Conservation (phyloP, 2,113 vertebrate species). For the Pica pica region DNA sequence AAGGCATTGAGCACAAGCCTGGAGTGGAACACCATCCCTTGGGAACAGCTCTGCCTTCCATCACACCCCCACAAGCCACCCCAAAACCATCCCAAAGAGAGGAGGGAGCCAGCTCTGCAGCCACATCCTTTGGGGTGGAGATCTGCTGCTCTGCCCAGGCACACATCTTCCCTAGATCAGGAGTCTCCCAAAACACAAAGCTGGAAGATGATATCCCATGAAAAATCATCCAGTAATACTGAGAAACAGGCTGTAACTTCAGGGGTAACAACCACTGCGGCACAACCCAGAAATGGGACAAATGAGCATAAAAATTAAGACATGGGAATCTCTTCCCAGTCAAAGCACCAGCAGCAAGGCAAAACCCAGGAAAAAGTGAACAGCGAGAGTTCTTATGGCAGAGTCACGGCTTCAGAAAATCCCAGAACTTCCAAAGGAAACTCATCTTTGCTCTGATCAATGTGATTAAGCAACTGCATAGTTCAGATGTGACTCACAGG, state of each 20-base stretch:
- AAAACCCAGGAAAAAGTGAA: neutral
- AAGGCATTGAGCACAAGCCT: neutral
- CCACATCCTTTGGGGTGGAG: fast-evolving
- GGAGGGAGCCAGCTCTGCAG: neutral
- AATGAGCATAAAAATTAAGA: neutral
- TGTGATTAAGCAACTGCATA: slow-evolving; percentile 55
- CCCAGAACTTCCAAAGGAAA: neutral
- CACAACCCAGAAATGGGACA: neutral
- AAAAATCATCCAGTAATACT: neutral
- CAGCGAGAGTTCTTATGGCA: neutral
- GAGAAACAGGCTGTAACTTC: neutral
- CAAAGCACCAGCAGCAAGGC: neutral
- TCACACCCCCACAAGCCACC: neutral
- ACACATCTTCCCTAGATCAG: neutral
- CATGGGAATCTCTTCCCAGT: fast-evolving
- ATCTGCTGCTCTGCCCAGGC: neutral
- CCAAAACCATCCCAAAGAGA: neutral
- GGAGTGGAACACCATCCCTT: neutral
- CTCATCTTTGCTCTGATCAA: slow-evolving; percentile 41
- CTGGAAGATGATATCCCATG: fast-evolving
- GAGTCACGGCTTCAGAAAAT: neutral
- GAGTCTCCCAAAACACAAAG: neutral
- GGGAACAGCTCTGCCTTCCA: neutral
- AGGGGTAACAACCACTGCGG: neutral
- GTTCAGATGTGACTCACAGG: slow-evolving; percentile 65